These are phyloP conservation scores for Thaumatotibia leucotreta DNA, from an alignment of 1,140 invertebrate genomes.

Conservation along the genomic window DNA sequence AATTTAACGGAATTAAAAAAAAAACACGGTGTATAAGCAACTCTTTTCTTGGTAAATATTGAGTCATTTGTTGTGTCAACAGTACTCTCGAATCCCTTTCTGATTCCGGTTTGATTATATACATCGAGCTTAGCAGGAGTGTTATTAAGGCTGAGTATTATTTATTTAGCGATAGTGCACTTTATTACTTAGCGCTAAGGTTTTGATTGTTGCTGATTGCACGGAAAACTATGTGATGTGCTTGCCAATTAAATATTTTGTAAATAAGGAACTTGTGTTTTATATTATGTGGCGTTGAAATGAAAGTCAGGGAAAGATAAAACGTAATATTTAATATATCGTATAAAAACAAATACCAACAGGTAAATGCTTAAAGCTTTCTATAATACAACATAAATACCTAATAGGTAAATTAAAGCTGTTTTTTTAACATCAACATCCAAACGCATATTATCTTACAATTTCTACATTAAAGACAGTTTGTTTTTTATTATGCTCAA, in stretches of 20 bases:
- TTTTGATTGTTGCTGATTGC: neutral
- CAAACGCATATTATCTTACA: neutral
- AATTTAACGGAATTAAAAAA: too few species aligned
- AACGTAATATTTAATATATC: slow-evolving; percentile 9
- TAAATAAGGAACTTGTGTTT: slow-evolving; percentile 13
- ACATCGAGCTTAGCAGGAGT: too few species aligned
- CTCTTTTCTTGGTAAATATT: too few species aligned
- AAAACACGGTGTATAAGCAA: too few species aligned
- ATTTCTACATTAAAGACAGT: too few species aligned
- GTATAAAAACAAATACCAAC: slow-evolving; percentile 13
- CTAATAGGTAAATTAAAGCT: slow-evolving; percentile 49
- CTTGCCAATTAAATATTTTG: slow-evolving; percentile 15
- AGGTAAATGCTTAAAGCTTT: slow-evolving; percentile 20
- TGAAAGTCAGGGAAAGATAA: neutral
- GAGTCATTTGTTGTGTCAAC: too few species aligned
- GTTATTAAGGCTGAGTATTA: neutral
- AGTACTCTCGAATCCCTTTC: too few species aligned
- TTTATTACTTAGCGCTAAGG: slow-evolving; percentile 2
- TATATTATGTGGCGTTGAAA: neutral
- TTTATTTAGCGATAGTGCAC: neutral
- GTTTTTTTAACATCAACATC: slow-evolving; percentile 10
- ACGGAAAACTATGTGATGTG: slow-evolving; percentile 16
- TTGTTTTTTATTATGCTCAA: too few species aligned
- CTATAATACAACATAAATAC: slow-evolving; percentile 31
- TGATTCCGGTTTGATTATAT: too few species aligned